Percentiles rank a stretch among this genome's conserved stretches.
phyloP scores from a whole-genome alignment of 2,888 invertebrate genomes.

The Lamproptera curius region DNA sequence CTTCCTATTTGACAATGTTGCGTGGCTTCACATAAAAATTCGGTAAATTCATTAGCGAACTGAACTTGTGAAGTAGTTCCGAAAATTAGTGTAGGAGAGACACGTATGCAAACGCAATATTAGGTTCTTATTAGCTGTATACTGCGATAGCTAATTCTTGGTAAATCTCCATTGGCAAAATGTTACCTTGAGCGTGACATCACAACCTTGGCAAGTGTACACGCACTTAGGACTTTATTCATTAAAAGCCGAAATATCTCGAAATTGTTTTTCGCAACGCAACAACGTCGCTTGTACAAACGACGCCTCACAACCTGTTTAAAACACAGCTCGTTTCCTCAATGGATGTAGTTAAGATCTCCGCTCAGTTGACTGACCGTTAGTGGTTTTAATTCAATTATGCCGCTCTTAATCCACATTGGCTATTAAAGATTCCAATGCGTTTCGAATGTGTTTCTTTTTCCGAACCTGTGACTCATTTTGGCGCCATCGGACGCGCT shows the following conservation, averaged over 20 bases:
- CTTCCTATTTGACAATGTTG: too few relatives aligned
- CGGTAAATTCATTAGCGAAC: too few relatives aligned
- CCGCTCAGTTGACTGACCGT: conserved; percentile 30
- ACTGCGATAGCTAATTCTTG: too few relatives aligned
- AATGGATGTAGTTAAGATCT: conserved; percentile 40
- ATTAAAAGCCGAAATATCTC: conserved; percentile 1
- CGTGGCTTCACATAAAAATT: too few relatives aligned
- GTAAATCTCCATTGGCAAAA: too few relatives aligned
- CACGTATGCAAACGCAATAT: too few relatives aligned
- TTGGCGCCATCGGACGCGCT: conserved; percentile 41
- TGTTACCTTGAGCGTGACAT: too few relatives aligned
- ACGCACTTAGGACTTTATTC: too few relatives aligned
- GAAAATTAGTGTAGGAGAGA: too few relatives aligned
- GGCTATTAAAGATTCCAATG: conserved; percentile 35
- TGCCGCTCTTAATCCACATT: conserved; percentile 25
- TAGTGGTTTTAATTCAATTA: conserved; percentile 36
- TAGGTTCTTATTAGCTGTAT: too few relatives aligned
- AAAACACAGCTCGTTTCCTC: conserved; percentile 41
- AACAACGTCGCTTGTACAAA: conserved; percentile 43
- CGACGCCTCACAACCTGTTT: conserved; percentile 51
- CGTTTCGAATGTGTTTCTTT: conserved; percentile 24
- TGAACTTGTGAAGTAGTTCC: too few relatives aligned
- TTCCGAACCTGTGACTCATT: neutral
- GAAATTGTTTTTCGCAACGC: conserved; percentile 30
- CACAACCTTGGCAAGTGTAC: too few relatives aligned